Percentiles rank a stretch among this genome's conserved stretches.
phyloP scores from a whole-genome alignment of 2,888 invertebrate genomes.

The Physocephala rufipes region DNA sequence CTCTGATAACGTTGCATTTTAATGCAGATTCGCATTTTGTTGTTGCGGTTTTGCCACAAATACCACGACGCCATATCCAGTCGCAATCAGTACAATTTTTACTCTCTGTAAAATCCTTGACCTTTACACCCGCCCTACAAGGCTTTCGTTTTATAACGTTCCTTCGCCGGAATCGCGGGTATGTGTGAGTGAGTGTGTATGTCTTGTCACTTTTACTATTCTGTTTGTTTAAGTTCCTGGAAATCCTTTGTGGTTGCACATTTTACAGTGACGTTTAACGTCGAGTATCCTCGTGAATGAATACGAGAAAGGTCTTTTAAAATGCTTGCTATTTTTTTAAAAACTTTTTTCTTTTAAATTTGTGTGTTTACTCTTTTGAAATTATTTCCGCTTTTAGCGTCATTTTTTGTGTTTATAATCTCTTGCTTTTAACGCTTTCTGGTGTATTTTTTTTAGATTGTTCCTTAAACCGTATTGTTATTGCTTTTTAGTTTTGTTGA shows the following conservation, averaged over 20 bases:
- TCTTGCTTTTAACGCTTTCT: not conserved
- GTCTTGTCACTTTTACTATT: slow-evolving; percentile 20
- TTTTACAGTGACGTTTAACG: slow-evolving; percentile 22
- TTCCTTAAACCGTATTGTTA: too few relatives aligned
- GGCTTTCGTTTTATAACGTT: too few relatives aligned
- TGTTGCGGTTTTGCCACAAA: slow-evolving; percentile 29
- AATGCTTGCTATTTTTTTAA: slow-evolving; percentile 1
- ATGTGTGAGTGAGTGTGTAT: not conserved
- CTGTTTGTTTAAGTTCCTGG: slow-evolving; percentile 12
- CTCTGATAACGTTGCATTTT: slow-evolving; percentile 39
- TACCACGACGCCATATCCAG: slow-evolving; percentile 17
- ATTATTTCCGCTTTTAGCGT: slow-evolving; percentile 6
- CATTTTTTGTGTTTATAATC: not conserved
- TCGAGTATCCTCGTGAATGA: not conserved
- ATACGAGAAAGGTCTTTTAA: not conserved
- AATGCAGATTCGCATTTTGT: slow-evolving; percentile 34
- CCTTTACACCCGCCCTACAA: not conserved
- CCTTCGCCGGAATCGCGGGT: not conserved
- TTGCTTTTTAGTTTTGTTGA: too few relatives aligned
- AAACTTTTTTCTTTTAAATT: not conserved
- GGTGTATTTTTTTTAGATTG: not conserved
- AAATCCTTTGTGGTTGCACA: slow-evolving; percentile 21
- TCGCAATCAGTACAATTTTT: not conserved
- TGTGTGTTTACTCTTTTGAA: not conserved
- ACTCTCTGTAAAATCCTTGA: slow-evolving; percentile 4